Evolutionary conservation across 2,113 vertebrate genomes (phyloP).

Genomic region (Meleagris gallopavo): DNA sequence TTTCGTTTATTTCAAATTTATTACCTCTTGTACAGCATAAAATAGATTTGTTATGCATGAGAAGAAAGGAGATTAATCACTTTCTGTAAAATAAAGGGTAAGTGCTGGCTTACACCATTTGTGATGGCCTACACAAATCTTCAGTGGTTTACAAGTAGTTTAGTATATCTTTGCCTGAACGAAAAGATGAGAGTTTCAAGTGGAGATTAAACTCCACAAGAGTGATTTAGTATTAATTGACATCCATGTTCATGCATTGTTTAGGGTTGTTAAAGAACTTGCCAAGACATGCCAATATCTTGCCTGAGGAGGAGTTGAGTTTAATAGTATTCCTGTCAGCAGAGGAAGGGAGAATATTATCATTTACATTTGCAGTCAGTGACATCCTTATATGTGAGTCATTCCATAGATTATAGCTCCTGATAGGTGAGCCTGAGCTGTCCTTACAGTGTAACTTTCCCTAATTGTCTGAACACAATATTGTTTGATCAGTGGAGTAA

Average conservation of each 20-base stretch:
- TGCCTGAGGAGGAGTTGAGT: slow-evolving; percentile 62
- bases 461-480: neutral
- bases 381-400: slow-evolving; percentile 10
- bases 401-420: slow-evolving; percentile 29
- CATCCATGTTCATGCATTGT: slow-evolving; percentile 10
- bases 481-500: neutral
- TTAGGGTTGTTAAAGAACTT: slow-evolving; percentile 50
- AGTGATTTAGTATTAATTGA: slow-evolving; percentile 53
- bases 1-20: neutral
- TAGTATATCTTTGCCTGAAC: slow-evolving; percentile 27
- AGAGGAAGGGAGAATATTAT: neutral
- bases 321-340: slow-evolving; percentile 30
- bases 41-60: neutral
- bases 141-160: slow-evolving; percentile 33
- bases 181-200: slow-evolving; percentile 62
- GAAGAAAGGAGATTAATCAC: neutral
- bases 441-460: slow-evolving; percentile 25
- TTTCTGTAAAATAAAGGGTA: neutral
- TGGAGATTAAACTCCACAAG: neutral
- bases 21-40: neutral
- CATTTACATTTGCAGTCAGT: slow-evolving; percentile 45
- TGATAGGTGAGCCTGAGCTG: slow-evolving; percentile 26
- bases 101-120: neutral
- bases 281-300: slow-evolving; percentile 60
- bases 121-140: neutral